Evolutionary conservation across 1,140 invertebrate genomes (phyloP).

Genomic region (Trichonephila clavipes): DNA sequence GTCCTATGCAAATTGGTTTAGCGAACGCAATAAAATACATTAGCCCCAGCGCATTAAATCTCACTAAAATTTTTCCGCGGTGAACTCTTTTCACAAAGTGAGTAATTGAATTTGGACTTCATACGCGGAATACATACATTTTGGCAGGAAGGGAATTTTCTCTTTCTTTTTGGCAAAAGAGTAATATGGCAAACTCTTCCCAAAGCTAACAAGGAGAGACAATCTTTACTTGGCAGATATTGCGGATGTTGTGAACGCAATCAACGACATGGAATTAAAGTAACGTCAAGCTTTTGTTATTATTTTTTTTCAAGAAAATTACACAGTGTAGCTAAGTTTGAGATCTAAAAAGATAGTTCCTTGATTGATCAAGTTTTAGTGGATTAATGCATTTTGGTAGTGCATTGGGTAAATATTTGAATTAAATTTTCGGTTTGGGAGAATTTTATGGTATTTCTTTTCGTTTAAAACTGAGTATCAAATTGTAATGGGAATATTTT

Average conservation of each 20-base stretch:
- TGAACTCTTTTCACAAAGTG: neutral
- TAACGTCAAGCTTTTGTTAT: neutral
- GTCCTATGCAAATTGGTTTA: conserved; percentile 18
- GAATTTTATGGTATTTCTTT: no score
- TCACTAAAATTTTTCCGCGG: conserved; percentile 10
- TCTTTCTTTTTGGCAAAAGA: neutral
- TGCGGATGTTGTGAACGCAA: neutral
- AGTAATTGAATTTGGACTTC: conserved; percentile 38
- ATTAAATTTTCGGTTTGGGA: no score
- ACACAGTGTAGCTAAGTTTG: neutral
- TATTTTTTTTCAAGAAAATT: neutral
- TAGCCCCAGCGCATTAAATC: conserved; percentile 14
- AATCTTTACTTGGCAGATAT: conserved; percentile 1
- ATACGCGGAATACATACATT: conserved; percentile 20
- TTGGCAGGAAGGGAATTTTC: neutral
- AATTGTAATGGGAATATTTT: no score
- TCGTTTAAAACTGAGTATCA: no score
- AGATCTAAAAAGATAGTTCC: neutral
- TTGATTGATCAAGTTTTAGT: neutral
- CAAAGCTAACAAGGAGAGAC: neutral
- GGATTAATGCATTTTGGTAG: neutral
- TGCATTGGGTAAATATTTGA: no score
- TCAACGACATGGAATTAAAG: neutral
- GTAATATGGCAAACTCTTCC: neutral
- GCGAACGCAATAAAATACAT: conserved; percentile 31